Percentiles rank a stretch among this genome's conserved stretches.
phyloP scores from a whole-genome alignment of 2,113 vertebrate species.

The Uria lomvia region DNA sequence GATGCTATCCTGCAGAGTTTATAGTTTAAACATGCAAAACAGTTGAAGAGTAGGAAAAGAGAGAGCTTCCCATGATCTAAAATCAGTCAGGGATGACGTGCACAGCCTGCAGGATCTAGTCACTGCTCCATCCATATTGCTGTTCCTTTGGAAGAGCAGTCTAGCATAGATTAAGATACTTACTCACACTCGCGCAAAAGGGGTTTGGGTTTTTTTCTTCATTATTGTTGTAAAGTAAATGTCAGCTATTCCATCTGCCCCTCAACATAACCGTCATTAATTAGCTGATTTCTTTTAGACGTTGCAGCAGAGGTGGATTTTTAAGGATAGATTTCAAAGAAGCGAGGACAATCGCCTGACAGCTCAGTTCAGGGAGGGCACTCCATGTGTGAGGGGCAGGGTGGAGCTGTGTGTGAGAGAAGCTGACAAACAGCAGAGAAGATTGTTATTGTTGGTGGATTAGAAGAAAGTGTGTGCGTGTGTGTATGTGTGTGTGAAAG shows the following conservation, averaged over 20 bases:
- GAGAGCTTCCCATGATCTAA: neutral
- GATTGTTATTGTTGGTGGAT: conserved; percentile 30
- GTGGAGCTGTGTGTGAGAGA: conserved; percentile 28
- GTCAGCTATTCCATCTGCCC: conserved; percentile 62
- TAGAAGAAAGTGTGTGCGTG: neutral
- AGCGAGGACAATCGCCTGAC: conserved; percentile 16
- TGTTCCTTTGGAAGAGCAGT: neutral
- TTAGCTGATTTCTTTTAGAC: conserved; percentile 51
- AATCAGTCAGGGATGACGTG: neutral
- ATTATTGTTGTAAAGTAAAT: conserved; percentile 48
- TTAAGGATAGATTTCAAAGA: conserved; percentile 49
- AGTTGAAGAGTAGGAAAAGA: neutral
- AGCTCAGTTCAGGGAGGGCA: conserved; percentile 52
- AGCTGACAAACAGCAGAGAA: conserved; percentile 32
- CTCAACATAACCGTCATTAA: conserved; percentile 52
- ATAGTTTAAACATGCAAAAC: neutral
- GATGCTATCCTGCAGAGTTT: neutral
- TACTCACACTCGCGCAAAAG: neutral
- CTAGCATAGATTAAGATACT: conserved; percentile 8
- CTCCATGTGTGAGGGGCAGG: conserved; percentile 22
- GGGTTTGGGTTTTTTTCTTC: neutral
- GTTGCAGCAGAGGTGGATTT: conserved; percentile 35
- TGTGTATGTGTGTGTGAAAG: neutral
- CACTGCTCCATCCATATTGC: neutral
- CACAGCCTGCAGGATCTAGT: neutral